phyloP scores from a whole-genome alignment of 2,113 vertebrate genomes.

The Proteles cristata region DNA sequence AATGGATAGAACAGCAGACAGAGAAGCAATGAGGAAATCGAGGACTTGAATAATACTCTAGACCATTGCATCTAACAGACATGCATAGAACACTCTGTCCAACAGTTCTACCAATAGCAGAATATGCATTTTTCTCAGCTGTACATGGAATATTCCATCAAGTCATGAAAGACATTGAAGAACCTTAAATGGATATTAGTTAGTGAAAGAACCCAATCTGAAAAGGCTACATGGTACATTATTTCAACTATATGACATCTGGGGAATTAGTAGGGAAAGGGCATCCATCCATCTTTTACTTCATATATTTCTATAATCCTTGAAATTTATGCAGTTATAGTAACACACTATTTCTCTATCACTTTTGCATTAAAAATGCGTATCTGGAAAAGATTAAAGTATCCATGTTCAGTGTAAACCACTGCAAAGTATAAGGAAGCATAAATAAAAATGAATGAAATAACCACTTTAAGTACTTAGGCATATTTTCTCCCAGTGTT shows the following conservation, averaged over 20 bases:
- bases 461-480: not conserved
- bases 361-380: not conserved
- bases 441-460: conserved; percentile 3
- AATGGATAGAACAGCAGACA: not conserved
- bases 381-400: not conserved
- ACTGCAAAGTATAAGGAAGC: not conserved
- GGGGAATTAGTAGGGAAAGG: not conserved
- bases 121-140: not conserved
- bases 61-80: not conserved
- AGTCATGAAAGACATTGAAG: not conserved
- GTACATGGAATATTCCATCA: not conserved
- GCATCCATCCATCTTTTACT: not conserved
- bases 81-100: not conserved
- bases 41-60: not conserved
- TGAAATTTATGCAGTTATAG: not conserved
- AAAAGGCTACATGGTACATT: not conserved
- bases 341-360: not conserved
- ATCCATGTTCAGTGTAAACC: not conserved
- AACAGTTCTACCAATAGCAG: not conserved
- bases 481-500: not conserved
- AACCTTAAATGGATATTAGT: not conserved
- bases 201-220: not conserved
- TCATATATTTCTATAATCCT: not conserved
- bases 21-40: not conserved
- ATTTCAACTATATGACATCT: not conserved